Base-by-base conservation (phyloP, 2,888 invertebrate species). In the Bimastos eiseni region DNA sequence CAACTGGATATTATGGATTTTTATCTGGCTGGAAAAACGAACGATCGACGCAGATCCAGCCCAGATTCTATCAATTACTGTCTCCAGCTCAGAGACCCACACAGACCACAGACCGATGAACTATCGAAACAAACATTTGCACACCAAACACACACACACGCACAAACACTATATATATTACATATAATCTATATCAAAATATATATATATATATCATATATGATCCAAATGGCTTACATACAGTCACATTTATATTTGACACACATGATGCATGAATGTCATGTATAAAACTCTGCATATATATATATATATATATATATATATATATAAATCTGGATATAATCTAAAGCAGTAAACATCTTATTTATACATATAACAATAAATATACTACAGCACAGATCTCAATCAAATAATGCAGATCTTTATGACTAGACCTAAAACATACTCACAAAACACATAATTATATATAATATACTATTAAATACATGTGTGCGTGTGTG, bases 301-400 rank as follows among this genome's bases (percentile, higher is more conserved):
- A 70, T 70, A 70, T 70, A 70, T 70, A n/a, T 70, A n/a, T 70
- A 70, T n/a, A 70, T 49, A 49, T 70, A 70, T 70, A 70, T n/a
- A 70, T 70, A 70, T n/a, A n/a, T 70, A 13, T n/a, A 70, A 1
- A 70, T 15, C 6, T 6, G 41, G n/a, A n/a, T n/a, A n/a, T n/a
- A n/a, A 41, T 41, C 6, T 41, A 41, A 11, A 41, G 41, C 41
- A 41, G 15, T 41, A 41, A 11, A 41, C 15, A 41, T 41, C 41
- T 11, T 41, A 41, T 15, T 11, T 41, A 41, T 41, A 41, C 41
- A 41, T 41, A 41, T 41, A 41, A 15, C 15, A n/a, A n/a, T n/a
- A n/a, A n/a, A n/a, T n/a, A 70, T 70, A 70, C n/a, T 70, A 70
- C 70, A 70, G 8, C n/a, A 70, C 0, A n/a, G 70, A 70, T n/a